phyloP scores from a whole-genome alignment of 2,113 vertebrate genomes.

The Zeus faber region DNA sequence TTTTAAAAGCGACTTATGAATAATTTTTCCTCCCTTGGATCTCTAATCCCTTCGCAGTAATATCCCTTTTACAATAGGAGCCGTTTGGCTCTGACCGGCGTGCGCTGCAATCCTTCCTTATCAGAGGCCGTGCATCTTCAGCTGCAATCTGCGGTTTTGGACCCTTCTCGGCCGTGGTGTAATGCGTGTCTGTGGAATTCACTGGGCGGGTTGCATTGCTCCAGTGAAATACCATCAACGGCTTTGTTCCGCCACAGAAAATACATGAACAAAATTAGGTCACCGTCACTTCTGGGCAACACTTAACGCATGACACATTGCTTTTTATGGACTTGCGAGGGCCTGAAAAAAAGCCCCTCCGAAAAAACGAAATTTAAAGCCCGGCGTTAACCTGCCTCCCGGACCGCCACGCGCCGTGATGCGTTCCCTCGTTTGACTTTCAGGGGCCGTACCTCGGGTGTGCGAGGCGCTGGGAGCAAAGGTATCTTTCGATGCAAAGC shows the following conservation, averaged over 20 bases:
- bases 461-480: slow-evolving; percentile 41
- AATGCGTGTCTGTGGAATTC: slow-evolving; percentile 62
- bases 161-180: slow-evolving; percentile 57
- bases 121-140: slow-evolving; percentile 53
- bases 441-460: slow-evolving; percentile 26
- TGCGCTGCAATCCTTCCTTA: slow-evolving; percentile 50
- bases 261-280: slow-evolving; percentile 54
- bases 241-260: slow-evolving; percentile 64
- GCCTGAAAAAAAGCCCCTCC: slow-evolving; percentile 20
- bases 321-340: slow-evolving; percentile 45
- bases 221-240: slow-evolving; percentile 68
- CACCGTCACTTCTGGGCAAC: slow-evolving; percentile 36
- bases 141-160: slow-evolving; percentile 55
- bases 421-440: slow-evolving; percentile 30
- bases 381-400: background rate
- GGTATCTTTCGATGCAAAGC: slow-evolving; percentile 35
- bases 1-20: too few relatives aligned
- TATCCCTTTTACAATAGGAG: slow-evolving; percentile 48
- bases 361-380: slow-evolving; percentile 58
- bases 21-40: too few relatives aligned
- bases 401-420: slow-evolving; percentile 31
- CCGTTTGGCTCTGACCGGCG: slow-evolving; percentile 36
- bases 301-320: slow-evolving; percentile 29
- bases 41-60: too few relatives aligned
- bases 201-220: slow-evolving; percentile 49